Percentiles rank a stretch among this genome's conserved stretches.
These are phyloP conservation scores for Plebejus anna DNA, from an alignment of 2,888 invertebrate genomes.

Conservation along the genomic window DNA sequence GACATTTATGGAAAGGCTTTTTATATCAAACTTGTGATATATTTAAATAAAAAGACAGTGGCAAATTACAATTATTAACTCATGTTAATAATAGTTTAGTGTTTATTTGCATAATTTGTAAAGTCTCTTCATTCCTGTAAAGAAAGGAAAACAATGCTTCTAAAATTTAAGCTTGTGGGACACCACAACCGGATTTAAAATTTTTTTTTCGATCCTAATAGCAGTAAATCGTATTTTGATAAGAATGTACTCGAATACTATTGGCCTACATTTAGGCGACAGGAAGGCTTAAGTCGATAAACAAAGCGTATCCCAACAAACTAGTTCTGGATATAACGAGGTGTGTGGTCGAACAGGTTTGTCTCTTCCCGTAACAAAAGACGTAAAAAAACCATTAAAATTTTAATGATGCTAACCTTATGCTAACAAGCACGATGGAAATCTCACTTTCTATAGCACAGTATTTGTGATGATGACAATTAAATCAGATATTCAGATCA, in stretches of 20 bases:
- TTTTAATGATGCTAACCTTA: slow-evolving; percentile 64
- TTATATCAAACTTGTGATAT: not conserved
- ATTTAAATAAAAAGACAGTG: not conserved
- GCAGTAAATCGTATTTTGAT: not conserved
- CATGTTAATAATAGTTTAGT: not conserved
- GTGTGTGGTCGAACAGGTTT: slow-evolving; percentile 62
- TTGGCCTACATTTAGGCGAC: not conserved
- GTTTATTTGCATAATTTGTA: not conserved
- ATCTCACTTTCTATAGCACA: slow-evolving; percentile 64
- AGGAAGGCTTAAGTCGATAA: slow-evolving; percentile 3
- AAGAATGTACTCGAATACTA: not conserved
- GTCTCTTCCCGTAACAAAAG: slow-evolving; percentile 42
- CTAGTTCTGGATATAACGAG: slow-evolving; percentile 36
- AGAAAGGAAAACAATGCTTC: not conserved
- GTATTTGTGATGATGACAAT: slow-evolving; percentile 19
- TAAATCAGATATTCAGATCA: slow-evolving; percentile 23
- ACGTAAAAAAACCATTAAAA: slow-evolving; percentile 62
- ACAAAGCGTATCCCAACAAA: slow-evolving; percentile 12
- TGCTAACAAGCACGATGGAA: slow-evolving; percentile 53
- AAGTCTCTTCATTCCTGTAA: not conserved
- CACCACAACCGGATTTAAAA: not conserved
- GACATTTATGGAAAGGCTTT: not conserved
- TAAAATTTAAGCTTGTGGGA: not conserved
- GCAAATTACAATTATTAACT: not conserved
- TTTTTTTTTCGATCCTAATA: not conserved